phyloP scores from a whole-genome alignment of 2,888 invertebrate genomes.

The Sphecodes monilicornis region DNA sequence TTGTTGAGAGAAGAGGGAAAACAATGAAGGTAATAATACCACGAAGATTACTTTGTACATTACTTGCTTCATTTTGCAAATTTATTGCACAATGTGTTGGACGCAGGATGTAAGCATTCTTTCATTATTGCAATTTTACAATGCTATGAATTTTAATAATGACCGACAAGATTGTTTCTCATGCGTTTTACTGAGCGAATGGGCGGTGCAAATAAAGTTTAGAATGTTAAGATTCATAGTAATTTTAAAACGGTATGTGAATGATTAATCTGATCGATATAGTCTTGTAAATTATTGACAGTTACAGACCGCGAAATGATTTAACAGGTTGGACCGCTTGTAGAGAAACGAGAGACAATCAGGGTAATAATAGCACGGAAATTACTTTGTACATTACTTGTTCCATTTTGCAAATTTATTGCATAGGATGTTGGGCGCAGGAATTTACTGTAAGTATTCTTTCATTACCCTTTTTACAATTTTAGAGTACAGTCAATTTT shows the following conservation, averaged over 20 bases:
- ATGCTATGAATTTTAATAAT: not conserved
- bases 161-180: not conserved
- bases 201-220: not conserved
- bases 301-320: conserved; percentile 39
- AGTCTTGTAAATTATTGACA: conserved; percentile 37
- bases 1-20: conserved; percentile 8
- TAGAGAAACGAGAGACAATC: conserved; percentile 6
- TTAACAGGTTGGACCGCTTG: not conserved
- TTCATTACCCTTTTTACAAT: not conserved
- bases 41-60: not conserved
- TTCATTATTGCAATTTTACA: not conserved
- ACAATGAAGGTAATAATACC: not conserved
- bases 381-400: not conserved
- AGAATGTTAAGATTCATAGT: not conserved
- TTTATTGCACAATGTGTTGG: not conserved
- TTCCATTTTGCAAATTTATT: not conserved
- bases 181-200: not conserved
- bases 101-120: not conserved
- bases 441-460: not conserved
- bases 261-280: not conserved
- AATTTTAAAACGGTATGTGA: not conserved
- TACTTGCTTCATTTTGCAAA: not conserved
- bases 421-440: not conserved
- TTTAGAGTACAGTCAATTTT: not conserved
- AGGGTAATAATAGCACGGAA: too few relatives aligned